Conservation (phyloP, 2,797 vertebrate genomes). For the Neosalanx taihuensis region DNA sequence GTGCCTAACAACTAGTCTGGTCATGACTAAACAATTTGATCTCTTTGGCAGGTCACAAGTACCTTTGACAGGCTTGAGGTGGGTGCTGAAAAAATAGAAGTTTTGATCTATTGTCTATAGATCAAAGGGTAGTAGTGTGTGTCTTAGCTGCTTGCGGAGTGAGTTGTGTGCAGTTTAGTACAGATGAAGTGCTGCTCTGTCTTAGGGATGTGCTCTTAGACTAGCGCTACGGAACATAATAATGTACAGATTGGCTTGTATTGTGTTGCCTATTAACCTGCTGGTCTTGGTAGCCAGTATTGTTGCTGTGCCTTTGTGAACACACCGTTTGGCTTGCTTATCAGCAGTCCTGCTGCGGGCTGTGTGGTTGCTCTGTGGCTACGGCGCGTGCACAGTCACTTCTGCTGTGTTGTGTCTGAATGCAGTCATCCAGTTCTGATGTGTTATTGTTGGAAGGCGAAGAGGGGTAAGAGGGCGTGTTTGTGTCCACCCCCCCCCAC, state of each 20-base stretch:
- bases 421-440: conserved; percentile 15
- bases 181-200: neutral
- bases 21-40: conserved; percentile 30
- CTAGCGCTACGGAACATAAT: too few species aligned
- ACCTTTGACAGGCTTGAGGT: conserved; percentile 49
- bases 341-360: neutral
- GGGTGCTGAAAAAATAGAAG: conserved; percentile 29
- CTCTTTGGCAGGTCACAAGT: conserved; percentile 41
- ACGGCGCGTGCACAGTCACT: conserved; percentile 32
- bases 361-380: conserved; percentile 16
- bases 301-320: too few species aligned
- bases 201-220: neutral
- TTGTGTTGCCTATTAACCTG: too few species aligned
- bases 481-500: conserved; percentile 9
- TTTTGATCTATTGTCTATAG: conserved; percentile 22
- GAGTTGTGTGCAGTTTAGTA: neutral
- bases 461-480: conserved; percentile 38
- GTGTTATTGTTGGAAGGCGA: neutral
- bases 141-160: conserved; percentile 5
- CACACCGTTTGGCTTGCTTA: too few species aligned
- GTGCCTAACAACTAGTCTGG: neutral
- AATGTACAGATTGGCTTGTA: too few species aligned
- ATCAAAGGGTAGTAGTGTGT: conserved; percentile 12
- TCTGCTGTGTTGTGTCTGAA: conserved; percentile 22
- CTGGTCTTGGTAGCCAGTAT: too few species aligned